These are phyloP conservation scores for Lissocephala sabroskyi DNA, from an alignment of 2,888 invertebrate species.

Conservation along the genomic window DNA sequence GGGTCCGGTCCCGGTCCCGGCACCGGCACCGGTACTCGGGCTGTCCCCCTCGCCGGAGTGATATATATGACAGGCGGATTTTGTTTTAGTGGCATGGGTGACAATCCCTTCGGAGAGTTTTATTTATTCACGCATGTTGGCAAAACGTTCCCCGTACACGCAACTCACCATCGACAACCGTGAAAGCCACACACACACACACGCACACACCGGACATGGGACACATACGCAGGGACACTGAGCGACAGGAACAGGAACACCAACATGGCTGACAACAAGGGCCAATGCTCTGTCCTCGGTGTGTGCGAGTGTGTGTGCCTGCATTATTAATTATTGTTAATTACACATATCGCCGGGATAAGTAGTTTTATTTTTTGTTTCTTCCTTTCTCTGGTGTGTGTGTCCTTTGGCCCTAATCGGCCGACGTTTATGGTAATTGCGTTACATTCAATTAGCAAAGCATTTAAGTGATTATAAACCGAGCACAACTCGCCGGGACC, in stretches of 20 bases:
- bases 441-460: too few species aligned
- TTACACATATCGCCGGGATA: conserved; percentile 20
- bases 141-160: conserved; percentile 56
- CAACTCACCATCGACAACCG: conserved; percentile 21
- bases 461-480: too few species aligned
- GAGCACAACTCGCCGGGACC: too few species aligned
- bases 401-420: not conserved
- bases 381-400: too few species aligned
- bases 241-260: conserved; percentile 8
- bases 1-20: conserved; percentile 26
- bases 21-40: not conserved
- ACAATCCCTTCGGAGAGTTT: conserved; percentile 57
- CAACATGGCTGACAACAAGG: conserved; percentile 8
- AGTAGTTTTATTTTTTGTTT: not conserved
- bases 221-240: conserved; percentile 10
- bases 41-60: conserved; percentile 37
- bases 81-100: conserved; percentile 61
- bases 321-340: conserved; percentile 51
- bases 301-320: conserved; percentile 7
- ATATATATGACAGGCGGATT: conserved; percentile 58
- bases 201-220: conserved; percentile 9
- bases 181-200: conserved; percentile 12
- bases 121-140: conserved; percentile 58
- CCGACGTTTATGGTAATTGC: too few species aligned
- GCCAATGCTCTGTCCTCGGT: too few species aligned